phyloP scores from a whole-genome alignment of 2,888 invertebrate species.

The Caenorhabditis sp. region DNA sequence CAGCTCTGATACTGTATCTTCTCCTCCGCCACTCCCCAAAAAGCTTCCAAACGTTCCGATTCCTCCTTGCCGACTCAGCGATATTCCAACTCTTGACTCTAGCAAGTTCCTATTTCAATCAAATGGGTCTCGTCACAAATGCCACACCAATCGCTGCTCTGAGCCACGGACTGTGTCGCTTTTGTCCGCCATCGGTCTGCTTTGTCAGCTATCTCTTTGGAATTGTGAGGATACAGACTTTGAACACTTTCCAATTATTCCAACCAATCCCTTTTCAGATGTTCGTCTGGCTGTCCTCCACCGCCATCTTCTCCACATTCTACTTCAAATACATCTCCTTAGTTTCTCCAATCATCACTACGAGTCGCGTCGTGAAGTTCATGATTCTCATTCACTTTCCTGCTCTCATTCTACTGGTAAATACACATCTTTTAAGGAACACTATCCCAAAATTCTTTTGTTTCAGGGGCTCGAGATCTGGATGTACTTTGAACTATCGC shows the following conservation, averaged over 20 bases:
- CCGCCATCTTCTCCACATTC: constrained; percentile 3
- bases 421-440: background rate
- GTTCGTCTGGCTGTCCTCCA: constrained; percentile 4
- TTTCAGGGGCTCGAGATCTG: background rate
- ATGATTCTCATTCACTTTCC: background rate
- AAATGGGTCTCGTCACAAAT: background rate
- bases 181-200: background rate
- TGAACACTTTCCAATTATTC: too few relatives aligned
- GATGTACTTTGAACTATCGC: background rate
- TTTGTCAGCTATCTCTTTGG: background rate
- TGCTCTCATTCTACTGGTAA: background rate
- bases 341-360: background rate
- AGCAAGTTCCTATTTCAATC: background rate
- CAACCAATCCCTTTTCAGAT: constrained; percentile 1
- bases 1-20: background rate
- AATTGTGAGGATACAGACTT: too few relatives aligned
- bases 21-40: constrained; percentile 6
- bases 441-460: background rate
- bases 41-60: constrained; percentile 6
- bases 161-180: background rate
- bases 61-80: background rate
- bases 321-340: constrained; percentile 2
- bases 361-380: background rate
- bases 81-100: background rate
- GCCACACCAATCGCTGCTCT: background rate